Conservation (phyloP, 2,797 vertebrate genomes). For the Pteropus rufus region DNA sequence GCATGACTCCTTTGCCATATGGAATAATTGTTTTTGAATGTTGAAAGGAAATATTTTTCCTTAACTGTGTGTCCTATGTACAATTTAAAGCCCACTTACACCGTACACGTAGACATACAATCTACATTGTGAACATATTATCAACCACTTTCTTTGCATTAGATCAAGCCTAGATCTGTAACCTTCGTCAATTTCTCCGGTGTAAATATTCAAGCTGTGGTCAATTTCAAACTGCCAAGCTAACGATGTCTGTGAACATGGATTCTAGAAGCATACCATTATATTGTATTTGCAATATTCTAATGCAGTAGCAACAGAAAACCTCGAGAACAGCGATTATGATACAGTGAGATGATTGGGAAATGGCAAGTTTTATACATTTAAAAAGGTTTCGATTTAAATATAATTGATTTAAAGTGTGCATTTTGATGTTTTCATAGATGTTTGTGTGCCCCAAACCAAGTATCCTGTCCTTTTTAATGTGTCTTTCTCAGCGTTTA, state of each 20-base stretch:
- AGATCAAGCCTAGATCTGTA: background rate
- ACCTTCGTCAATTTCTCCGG: background rate
- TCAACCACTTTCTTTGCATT: background rate
- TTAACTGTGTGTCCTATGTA: background rate
- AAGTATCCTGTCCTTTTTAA: background rate
- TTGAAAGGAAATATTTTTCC: background rate
- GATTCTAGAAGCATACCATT: too few relatives aligned
- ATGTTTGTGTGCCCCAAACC: background rate
- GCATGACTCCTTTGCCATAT: background rate
- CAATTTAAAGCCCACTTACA: background rate
- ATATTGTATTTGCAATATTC: background rate
- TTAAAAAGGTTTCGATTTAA: background rate
- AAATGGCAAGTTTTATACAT: background rate
- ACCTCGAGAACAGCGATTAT: background rate
- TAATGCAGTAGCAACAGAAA: background rate
- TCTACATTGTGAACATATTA: background rate
- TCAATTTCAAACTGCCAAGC: background rate
- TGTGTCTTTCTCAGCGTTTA: background rate
- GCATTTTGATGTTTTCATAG: background rate
- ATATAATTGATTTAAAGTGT: background rate
- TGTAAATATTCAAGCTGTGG: background rate
- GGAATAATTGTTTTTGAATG: background rate
- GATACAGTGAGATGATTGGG: background rate
- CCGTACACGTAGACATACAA: background rate
- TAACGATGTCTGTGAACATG: background rate